Conservation (phyloP, 2,113 vertebrate genomes). For the Ornithorhynchus anatinus region DNA sequence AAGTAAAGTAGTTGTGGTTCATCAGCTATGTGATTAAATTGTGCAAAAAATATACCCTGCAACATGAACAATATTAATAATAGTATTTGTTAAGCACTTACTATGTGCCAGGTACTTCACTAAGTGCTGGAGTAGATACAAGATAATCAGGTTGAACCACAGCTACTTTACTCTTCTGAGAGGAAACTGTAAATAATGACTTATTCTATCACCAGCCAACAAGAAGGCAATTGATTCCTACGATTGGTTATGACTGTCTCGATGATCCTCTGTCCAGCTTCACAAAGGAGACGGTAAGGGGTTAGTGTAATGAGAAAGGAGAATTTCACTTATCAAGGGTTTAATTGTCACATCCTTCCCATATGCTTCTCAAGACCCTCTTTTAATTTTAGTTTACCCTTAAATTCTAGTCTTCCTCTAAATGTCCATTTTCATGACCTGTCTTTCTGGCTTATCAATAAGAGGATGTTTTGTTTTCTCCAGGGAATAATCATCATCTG, state of each 20-base stretch:
- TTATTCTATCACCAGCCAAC: conserved; percentile 30
- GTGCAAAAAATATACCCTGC: too few species aligned
- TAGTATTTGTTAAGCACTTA: too few species aligned
- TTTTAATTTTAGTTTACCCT: conserved; percentile 62
- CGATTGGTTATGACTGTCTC: conserved; percentile 18
- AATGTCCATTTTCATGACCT: conserved; percentile 62
- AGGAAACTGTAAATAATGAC: conserved; percentile 32
- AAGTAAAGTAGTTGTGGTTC: too few species aligned
- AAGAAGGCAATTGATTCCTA: conserved; percentile 34
- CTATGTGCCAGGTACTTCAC: too few species aligned
- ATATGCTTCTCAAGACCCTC: conserved; percentile 55
- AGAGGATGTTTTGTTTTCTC: conserved; percentile 59
- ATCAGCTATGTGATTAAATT: too few species aligned
- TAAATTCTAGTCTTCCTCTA: conserved; percentile 56
- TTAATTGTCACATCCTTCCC: conserved; percentile 62
- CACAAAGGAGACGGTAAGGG: conserved; percentile 25
- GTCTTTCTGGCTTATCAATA: conserved; percentile 49
- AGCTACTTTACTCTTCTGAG: conserved; percentile 29
- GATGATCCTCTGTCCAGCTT: conserved; percentile 27
- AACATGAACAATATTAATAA: too few species aligned
- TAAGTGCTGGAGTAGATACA: too few species aligned
- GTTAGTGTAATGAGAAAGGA: conserved; percentile 40
- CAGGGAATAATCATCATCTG: conserved; percentile 53
- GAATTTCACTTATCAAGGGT: conserved; percentile 30
- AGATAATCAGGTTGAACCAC: too few species aligned